A percentile compares a stretch with the other conserved stretches of the same genome.
These are phyloP conservation scores for Prosopocoilus inquinatus DNA, from an alignment of 2,888 invertebrate species.

Conservation along the genomic window DNA sequence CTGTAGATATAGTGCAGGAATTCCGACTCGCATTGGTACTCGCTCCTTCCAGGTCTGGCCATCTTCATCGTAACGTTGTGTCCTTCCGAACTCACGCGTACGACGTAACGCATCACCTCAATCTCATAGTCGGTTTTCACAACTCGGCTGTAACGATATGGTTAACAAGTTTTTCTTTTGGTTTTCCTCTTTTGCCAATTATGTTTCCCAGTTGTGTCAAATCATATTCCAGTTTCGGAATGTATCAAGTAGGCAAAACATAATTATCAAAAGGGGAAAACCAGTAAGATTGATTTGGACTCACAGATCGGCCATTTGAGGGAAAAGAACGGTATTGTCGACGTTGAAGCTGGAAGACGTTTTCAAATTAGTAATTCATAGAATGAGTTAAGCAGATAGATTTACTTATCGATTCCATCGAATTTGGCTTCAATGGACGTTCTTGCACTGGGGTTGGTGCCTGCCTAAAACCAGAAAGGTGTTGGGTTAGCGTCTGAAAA, in stretches of 20 bases:
- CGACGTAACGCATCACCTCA: constrained; percentile 86
- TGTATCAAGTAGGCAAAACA: no score
- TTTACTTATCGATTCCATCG: constrained; percentile 80
- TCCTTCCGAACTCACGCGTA: constrained; percentile 90
- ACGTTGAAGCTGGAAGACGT: constrained; percentile 62
- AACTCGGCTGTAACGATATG: constrained; percentile 70
- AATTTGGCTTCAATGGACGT: constrained; percentile 77
- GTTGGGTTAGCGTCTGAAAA: background rate
- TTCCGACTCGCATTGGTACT: constrained; percentile 81
- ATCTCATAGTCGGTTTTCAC: constrained; percentile 82
- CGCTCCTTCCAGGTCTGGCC: constrained; percentile 70
- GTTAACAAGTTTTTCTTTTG: no score
- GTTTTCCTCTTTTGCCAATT: no score
- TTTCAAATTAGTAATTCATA: constrained; percentile 36
- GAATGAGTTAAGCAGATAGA: constrained; percentile 23
- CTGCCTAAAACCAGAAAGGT: constrained; percentile 1
- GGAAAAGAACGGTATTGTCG: constrained; percentile 72
- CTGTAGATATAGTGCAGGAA: constrained; percentile 87
- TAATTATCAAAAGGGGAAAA: no score
- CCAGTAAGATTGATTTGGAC: no score
- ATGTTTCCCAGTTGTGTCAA: no score
- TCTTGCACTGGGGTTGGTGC: constrained; percentile 76
- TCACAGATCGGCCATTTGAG: constrained; percentile 84
- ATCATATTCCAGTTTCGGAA: no score
- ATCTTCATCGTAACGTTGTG: constrained; percentile 87